Base-by-base conservation (phyloP, 2,113 vertebrate species). In the Rhinogobius similis region DNA sequence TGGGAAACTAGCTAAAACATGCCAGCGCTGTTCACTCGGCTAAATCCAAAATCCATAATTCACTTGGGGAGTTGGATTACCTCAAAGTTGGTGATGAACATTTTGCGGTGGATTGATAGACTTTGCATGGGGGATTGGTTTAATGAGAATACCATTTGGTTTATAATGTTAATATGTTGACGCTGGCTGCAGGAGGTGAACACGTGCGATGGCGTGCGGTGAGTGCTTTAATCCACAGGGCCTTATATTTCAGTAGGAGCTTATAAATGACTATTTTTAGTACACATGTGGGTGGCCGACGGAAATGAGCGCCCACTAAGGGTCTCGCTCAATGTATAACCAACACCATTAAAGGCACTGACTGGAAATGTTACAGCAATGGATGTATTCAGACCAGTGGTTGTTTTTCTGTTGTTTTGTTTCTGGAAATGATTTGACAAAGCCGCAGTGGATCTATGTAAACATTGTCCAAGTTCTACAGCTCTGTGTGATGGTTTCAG, bases 1-100 rank as follows among this genome's bases (percentile, higher is more conserved):
- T 88, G 89, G 90, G 88, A 90, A 91, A 83, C 77, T 0, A 82
- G 86, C 82, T 79, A 38, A 75, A 81, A 65, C 81, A 81, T 11
- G 72, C 70, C 14, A 78, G 18, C 52, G 7, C 56, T 75, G 81
- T 75, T 72, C 82, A 84, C 82, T 76, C 76, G 41, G 82, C 70
- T 79, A 79, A 87, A 76, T 67, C 52, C 81, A 8, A 65, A 46
- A 36, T 65, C 79, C 75, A 59, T 77, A 82, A 80, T 83, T 87
- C 82, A 83, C 6, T 1, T 67, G 67, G 72, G 78, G 79, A 24
- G n/a, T 82, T 74, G 74, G 84, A 81, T 91, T 89, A 86, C 84
- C 58, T 69, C 73, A 61, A 78, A 64, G 69, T 80, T 82, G 75
- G 70, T 68, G 64, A 82, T 87, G 83, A 83, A 80, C 83, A 82